Conservation (phyloP, 2,797 vertebrate species). For the Emydoidea blandingii region DNA sequence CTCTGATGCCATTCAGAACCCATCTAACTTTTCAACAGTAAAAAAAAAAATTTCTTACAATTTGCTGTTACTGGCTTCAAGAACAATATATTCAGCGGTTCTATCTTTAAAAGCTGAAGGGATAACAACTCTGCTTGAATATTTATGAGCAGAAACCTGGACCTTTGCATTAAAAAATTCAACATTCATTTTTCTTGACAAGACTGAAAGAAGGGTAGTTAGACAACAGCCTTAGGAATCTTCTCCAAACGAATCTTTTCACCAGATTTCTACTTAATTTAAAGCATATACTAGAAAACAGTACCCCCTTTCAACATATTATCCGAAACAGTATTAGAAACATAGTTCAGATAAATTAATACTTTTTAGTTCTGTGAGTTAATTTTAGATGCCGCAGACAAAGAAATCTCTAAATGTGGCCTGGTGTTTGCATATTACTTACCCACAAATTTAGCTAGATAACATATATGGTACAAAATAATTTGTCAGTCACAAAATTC, state of each 20-base stretch:
- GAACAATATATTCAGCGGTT: not conserved
- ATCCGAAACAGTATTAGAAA: not conserved
- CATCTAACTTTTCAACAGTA: not conserved
- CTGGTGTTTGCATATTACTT: not conserved
- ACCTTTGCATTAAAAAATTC: not conserved
- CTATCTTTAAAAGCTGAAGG: not conserved
- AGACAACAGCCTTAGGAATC: not conserved
- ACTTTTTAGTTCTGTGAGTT: not conserved
- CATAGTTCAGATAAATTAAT: not conserved
- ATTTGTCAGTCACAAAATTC: constrained; percentile 13
- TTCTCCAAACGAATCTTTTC: not conserved
- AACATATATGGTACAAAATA: not conserved
- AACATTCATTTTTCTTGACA: not conserved
- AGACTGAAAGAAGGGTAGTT: not conserved
- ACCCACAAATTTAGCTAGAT: not conserved
- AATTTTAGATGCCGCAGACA: constrained; percentile 13
- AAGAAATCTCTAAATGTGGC: not conserved
- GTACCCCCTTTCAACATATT: not conserved
- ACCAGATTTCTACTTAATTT: not conserved
- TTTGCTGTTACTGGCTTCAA: not conserved
- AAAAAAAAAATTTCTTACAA: not conserved
- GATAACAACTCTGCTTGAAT: not conserved
- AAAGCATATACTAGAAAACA: not conserved
- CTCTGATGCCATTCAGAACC: not conserved
- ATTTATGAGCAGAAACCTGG: not conserved